Base-by-base conservation (phyloP, 2,797 vertebrate species). In the Gymnothorax reevesii region DNA sequence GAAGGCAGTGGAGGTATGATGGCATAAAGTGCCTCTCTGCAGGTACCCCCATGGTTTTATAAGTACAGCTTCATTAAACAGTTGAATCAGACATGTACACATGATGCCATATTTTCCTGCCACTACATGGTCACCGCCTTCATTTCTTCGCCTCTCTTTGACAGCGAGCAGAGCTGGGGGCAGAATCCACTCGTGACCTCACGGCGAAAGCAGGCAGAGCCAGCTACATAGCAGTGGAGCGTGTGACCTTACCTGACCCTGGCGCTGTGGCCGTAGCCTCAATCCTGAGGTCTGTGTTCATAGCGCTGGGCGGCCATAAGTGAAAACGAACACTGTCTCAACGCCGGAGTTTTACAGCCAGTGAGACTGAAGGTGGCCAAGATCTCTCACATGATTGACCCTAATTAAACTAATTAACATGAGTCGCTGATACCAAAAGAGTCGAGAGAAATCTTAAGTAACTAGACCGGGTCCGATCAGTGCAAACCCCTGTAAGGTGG, bases 151-250 rank as follows among this genome's bases (percentile, higher is more conserved):
- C 52, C n/a, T 69, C 25, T 88, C 55, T 84, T 7, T n/a, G 57
- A 17, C 89, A 99, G 98, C 96, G 92, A 25, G 97, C 98, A 0
- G 90, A 96, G 52, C 91, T 82, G 0, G 98, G 97, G 0, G 98
- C 98, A 0, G 97, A 98, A 85, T 94, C 95, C 20, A 99, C 98
- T 10, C 95, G 92, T 86, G 33, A 94, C 88, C 97, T 99, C 92
- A 94, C 93, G 6, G 98, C 98, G 0, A 96, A 89, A 25, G 98
- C 97, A 0, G 98, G 98, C 27, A 94, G 98, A 71, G 97, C 98
- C 89, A 99, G 98, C 91, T 99, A 99, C 87, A 96, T 99, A 88
- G 94, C 95, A 0, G 96, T 97, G 0, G 94, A 96, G 0, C 91
- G 87, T 1, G 91, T 98, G 85, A 96, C 94, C 2, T 94, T 95